phyloP scores from a whole-genome alignment of 2,797 vertebrate species.

The Pangasius macronema region DNA sequence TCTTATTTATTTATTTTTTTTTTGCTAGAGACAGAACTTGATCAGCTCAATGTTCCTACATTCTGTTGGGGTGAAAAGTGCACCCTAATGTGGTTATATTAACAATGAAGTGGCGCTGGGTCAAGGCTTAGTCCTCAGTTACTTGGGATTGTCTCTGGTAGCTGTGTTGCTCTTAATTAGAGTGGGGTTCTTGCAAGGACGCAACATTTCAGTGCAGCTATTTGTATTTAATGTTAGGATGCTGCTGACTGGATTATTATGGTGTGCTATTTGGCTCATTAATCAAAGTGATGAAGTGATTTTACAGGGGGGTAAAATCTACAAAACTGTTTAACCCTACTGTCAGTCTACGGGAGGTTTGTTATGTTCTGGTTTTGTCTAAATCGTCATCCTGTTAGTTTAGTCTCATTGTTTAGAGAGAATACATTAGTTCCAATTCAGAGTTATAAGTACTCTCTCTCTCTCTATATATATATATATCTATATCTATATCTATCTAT shows the following conservation, averaged over 20 bases:
- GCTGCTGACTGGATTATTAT: constrained; percentile 7
- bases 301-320: neutral
- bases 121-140: neutral
- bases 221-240: neutral
- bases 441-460: neutral
- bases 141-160: neutral
- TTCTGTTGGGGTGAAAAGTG: neutral
- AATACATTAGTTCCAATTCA: neutral
- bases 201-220: neutral
- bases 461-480: too few species aligned
- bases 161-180: neutral
- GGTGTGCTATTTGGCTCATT: neutral
- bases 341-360: neutral
- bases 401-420: neutral
- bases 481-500: too few species aligned
- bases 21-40: neutral
- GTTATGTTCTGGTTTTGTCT: neutral
- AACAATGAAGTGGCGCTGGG: neutral
- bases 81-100: neutral
- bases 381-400: too few species aligned
- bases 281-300: neutral
- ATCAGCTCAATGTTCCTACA: neutral
- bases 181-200: neutral
- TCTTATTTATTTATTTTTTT: neutral
- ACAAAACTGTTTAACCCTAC: neutral